Percentiles rank a stretch among this genome's conserved stretches.
phyloP scores from a whole-genome alignment of 37 sponge, comb jelly and placozoan genomes.

The Axinella damicornis region DNA sequence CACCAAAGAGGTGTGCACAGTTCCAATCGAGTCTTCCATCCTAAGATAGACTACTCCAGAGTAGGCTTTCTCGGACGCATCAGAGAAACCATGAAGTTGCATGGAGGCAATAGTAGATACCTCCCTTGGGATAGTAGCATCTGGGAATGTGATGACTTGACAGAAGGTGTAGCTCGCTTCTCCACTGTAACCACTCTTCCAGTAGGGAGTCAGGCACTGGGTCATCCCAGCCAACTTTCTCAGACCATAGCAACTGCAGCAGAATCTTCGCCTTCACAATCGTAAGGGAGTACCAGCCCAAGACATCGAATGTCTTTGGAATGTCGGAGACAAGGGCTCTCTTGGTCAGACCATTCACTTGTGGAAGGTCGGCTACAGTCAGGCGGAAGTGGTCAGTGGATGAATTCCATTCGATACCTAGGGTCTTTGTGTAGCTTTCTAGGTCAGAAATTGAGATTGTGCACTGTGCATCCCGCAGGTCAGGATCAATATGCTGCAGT shows the following conservation, averaged over 20 bases:
- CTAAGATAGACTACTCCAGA: constrained; percentile 35
- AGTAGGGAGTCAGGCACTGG: constrained; percentile 2
- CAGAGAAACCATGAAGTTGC: constrained; percentile 35
- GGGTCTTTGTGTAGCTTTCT: constrained; percentile 36
- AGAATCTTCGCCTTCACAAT: constrained; percentile 38
- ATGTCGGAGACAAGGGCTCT: constrained; percentile 41
- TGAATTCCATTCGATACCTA: constrained; percentile 55
- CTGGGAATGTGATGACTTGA: constrained; percentile 18
- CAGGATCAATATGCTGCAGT: constrained; percentile 4
- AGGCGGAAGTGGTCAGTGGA: constrained; percentile 24
- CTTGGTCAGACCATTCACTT: constrained; percentile 13
- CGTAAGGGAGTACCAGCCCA: constrained; percentile 52
- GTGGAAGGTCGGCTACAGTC: constrained; percentile 6
- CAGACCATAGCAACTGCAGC: constrained; percentile 17
- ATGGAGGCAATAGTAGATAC: constrained; percentile 1
- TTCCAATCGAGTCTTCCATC: constrained; percentile 23
- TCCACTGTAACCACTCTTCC: constrained; percentile 29
- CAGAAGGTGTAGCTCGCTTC: constrained; percentile 6
- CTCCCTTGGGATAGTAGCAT: constrained; percentile 35
- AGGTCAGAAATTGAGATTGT: neutral
- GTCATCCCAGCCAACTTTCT: constrained; percentile 32
- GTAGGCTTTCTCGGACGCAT: constrained; percentile 37
- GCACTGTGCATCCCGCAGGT: neutral
- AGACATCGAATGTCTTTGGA: constrained; percentile 40
- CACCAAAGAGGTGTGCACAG: constrained; percentile 19